A percentile compares a stretch with the other conserved stretches of the same genome.
These are phyloP conservation scores for Mastigias papua DNA, from an alignment of 30 jellyfish, hydroid and myxozoan species.

Conservation along the genomic window DNA sequence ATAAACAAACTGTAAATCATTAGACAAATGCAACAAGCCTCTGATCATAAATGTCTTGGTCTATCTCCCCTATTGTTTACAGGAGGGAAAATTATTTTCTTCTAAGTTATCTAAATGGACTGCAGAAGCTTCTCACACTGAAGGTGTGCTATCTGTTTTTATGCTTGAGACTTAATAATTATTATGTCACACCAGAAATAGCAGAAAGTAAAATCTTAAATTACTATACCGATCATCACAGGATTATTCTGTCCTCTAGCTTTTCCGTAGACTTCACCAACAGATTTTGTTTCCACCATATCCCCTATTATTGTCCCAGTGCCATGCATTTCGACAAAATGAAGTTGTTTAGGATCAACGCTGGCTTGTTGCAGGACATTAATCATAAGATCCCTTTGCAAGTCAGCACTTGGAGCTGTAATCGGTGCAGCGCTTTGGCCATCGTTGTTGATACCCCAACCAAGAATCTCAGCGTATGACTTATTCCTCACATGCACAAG, in stretches of 20 bases:
- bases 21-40: too few relatives aligned
- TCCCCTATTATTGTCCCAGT: conserved; percentile 79
- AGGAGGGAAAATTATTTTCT: too few relatives aligned
- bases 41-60: too few relatives aligned
- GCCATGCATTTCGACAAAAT: conserved; percentile 82
- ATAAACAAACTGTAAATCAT: too few relatives aligned
- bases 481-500: conserved; percentile 24
- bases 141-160: too few relatives aligned
- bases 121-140: too few relatives aligned
- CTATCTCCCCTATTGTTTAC: too few relatives aligned
- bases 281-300: conserved; percentile 74
- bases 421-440: conserved; percentile 84
- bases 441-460: conserved; percentile 81
- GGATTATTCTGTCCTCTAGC: conserved; percentile 32
- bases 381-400: conserved; percentile 39
- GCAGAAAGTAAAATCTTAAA: neutral
- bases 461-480: conserved; percentile 55
- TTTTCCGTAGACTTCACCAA: conserved; percentile 73
- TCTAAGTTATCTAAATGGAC: too few relatives aligned
- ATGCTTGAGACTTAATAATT: too few relatives aligned
- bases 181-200: neutral
- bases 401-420: conserved; percentile 76
- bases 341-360: conserved; percentile 58
- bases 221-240: conserved; percentile 32
- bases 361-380: conserved; percentile 41